Base-by-base conservation (phyloP, 2,797 vertebrate genomes). In the Chiloscyllium punctatum region DNA sequence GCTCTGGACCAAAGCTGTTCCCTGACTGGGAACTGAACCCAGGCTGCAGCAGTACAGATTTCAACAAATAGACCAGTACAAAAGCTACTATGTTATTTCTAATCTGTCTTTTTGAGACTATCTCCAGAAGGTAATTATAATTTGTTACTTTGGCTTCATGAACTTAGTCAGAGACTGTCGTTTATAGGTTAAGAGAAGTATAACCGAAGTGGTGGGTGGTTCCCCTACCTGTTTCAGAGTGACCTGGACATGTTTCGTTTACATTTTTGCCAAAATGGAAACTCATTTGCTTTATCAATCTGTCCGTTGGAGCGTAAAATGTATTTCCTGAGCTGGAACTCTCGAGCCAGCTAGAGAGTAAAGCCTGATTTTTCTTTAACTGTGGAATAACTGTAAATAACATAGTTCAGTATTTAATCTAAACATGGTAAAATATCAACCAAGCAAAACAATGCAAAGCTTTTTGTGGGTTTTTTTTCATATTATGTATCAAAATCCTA, bases 321-420 rank as follows among this genome's bases (percentile, higher is more conserved):
- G 98, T 97, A 1, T 98, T 98, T 0, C 96, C 96, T 0, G 98
- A 98, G 42, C 98, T 98, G 62, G 98, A 98, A 97, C 98, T 99
- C 96, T 98, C 98, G 27, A 98, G 98, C 99, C 99, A 99, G 97
- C 99, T 98, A 30, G 98, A 97, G 97, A 99, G 97, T 96, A 99
- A 96, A 0, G 97, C 97, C 0, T 98, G 98, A 95, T 98, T 98
- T 96, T 98, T 98, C 9, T 98, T 98, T 6, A 99, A 98, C 68
- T 98, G 98, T 0, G 99, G 98, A 86, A 99, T 97, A 72, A 98
- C 99, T 99, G 97, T 51, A 86, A 95, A n/a, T 92, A 27, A 92
- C 66, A 69, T n/a, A 69, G 66, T 1, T 92, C 66, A 92, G 62
- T 69, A 27, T 91, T 25, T 21, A 13, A 69, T n/a, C 33, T 57